phyloP scores from a whole-genome alignment of 2,888 invertebrate genomes.

The Leptogaster cylindrica region DNA sequence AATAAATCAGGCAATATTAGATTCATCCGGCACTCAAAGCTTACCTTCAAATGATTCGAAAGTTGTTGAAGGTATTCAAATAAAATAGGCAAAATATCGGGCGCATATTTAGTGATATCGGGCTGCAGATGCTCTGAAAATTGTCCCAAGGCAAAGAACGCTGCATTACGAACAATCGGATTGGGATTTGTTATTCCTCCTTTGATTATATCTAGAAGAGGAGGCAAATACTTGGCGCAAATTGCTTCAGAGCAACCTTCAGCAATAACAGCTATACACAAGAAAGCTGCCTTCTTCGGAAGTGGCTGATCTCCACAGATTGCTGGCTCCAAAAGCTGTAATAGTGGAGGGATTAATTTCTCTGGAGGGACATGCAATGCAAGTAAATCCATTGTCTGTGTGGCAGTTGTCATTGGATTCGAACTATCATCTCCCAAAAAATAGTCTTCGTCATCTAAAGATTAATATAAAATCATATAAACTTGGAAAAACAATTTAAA shows the following conservation, averaged over 20 bases:
- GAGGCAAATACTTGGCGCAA: slow-evolving; percentile 72
- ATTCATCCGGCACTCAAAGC: slow-evolving; percentile 1
- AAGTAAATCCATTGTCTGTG: slow-evolving; percentile 76
- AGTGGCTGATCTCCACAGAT: slow-evolving; percentile 68
- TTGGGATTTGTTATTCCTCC: slow-evolving; percentile 71
- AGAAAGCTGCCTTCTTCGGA: slow-evolving; percentile 73
- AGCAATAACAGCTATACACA: slow-evolving; percentile 75
- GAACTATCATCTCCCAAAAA: slow-evolving; percentile 70
- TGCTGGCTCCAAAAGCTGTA: slow-evolving; percentile 71
- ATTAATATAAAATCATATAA: not conserved
- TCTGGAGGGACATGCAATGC: slow-evolving; percentile 79
- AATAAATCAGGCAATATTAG: slow-evolving; percentile 47
- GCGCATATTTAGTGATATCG: slow-evolving; percentile 75
- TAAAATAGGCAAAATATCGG: slow-evolving; percentile 74
- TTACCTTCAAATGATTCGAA: slow-evolving; percentile 65
- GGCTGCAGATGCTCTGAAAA: slow-evolving; percentile 83
- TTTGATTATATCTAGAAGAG: slow-evolving; percentile 73
- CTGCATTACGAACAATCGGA: slow-evolving; percentile 73
- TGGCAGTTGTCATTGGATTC: slow-evolving; percentile 71
- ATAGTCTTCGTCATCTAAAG: slow-evolving; percentile 67
- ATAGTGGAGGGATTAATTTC: slow-evolving; percentile 74
- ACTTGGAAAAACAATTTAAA: not conserved
- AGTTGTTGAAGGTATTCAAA: slow-evolving; percentile 73
- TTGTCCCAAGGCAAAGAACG: slow-evolving; percentile 80
- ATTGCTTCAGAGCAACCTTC: slow-evolving; percentile 82